Evolutionary conservation across 2,113 vertebrate genomes (phyloP).

Genomic region (Australoheros scitulus): DNA sequence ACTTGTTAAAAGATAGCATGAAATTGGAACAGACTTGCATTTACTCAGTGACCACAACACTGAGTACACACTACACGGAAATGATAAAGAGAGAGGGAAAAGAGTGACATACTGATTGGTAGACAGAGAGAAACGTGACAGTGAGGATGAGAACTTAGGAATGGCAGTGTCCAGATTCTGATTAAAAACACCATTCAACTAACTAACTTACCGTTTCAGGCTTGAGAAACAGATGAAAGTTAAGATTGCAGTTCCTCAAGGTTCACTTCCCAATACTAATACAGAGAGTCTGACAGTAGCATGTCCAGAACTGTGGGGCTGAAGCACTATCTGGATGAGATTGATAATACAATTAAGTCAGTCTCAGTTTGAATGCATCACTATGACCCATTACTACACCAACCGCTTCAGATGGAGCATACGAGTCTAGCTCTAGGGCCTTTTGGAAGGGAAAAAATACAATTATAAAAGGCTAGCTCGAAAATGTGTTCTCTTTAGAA

Average conservation of each 20-base stretch:
- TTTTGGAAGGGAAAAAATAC: constrained; percentile 69
- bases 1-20: constrained; percentile 73
- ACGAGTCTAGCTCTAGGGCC: constrained; percentile 72
- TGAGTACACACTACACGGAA: constrained; percentile 28
- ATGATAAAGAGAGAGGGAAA: constrained; percentile 18
- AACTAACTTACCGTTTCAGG: constrained; percentile 36
- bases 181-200: constrained; percentile 32
- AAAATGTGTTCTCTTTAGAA: constrained; percentile 81
- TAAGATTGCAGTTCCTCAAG: constrained; percentile 53
- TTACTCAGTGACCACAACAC: constrained; percentile 54
- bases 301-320: constrained; percentile 73
- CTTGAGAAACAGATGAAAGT: constrained; percentile 58
- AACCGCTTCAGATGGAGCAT: constrained; percentile 77
- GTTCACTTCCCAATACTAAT: constrained; percentile 58
- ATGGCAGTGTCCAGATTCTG: constrained; percentile 6
- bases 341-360: constrained; percentile 82
- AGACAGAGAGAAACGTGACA: not conserved
- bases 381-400: constrained; percentile 79
- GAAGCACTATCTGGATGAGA: constrained; percentile 78
- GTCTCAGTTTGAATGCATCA: constrained; percentile 78
- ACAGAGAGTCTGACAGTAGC: constrained; percentile 63
- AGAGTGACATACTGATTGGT: constrained; percentile 12
- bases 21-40: constrained; percentile 69
- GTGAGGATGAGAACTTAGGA: constrained; percentile 11
- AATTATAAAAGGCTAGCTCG: constrained; percentile 76